Conservation (phyloP, 2,888 invertebrate genomes). For the Nymphalis polychloros region DNA sequence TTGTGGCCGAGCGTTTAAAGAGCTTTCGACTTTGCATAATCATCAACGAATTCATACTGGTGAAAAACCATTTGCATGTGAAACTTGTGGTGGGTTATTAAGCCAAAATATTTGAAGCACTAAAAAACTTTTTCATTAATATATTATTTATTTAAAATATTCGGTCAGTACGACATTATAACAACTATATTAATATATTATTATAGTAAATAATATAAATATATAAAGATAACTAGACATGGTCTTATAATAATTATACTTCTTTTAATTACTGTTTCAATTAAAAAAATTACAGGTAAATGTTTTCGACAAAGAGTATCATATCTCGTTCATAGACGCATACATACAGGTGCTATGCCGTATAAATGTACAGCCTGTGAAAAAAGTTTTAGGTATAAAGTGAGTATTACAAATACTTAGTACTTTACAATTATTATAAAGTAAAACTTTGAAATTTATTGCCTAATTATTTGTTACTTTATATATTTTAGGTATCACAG, state of each 20-base stretch:
- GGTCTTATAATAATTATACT: too few species aligned
- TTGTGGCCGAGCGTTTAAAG: conserved; percentile 92
- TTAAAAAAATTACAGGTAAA: conserved; percentile 83
- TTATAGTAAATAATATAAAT: background rate
- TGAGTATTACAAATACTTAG: conserved; percentile 46
- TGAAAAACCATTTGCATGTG: conserved; percentile 92
- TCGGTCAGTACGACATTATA: background rate
- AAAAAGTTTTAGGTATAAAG: conserved; percentile 91
- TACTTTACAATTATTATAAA: background rate
- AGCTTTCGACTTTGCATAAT: conserved; percentile 92
- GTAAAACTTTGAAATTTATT: too few species aligned
- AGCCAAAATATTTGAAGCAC: conserved; percentile 1
- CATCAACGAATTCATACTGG: conserved; percentile 93
- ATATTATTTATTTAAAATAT: background rate
- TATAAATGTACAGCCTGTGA: conserved; percentile 91
- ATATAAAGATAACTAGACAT: too few species aligned
- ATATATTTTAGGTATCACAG: conserved; percentile 84
- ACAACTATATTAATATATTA: background rate
- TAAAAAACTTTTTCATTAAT: background rate
- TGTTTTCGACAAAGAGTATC: conserved; percentile 93
- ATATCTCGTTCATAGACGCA: conserved; percentile 91
- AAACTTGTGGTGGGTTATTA: conserved; percentile 87
- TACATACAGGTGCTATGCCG: conserved; percentile 93
- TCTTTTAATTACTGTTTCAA: background rate
- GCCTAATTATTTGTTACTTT: conserved; percentile 7